Conservation (phyloP, 2,113 vertebrate species). For the Charadrius vociferus region DNA sequence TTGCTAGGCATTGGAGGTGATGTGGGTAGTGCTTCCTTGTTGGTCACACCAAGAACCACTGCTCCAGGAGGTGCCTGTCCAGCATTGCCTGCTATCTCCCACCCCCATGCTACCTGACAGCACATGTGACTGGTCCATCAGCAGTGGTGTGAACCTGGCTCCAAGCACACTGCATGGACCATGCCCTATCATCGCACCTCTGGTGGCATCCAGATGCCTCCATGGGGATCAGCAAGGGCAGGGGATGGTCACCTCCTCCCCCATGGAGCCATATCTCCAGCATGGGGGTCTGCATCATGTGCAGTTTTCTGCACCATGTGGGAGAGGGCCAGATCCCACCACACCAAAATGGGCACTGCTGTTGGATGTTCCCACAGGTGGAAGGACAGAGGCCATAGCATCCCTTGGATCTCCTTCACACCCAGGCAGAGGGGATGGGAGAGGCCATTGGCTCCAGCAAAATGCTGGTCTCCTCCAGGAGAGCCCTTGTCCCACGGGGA, state of each 20-base stretch:
- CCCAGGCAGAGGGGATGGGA: background rate
- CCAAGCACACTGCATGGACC: accelerated
- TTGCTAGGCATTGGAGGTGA: background rate
- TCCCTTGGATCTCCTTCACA: background rate
- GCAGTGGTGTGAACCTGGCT: background rate
- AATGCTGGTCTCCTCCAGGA: background rate
- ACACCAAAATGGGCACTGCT: background rate
- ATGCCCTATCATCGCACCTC: background rate
- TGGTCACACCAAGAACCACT: background rate
- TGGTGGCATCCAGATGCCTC: background rate
- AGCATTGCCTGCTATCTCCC: background rate
- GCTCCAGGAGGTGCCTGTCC: background rate
- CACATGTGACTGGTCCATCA: background rate
- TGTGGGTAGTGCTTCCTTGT: background rate
- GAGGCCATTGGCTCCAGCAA: background rate
- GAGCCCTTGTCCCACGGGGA: background rate
- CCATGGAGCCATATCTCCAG: background rate
- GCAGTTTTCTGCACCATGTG: background rate
- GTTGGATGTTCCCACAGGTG: background rate
- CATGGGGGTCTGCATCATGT: background rate
- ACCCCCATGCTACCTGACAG: background rate
- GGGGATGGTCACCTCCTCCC: background rate
- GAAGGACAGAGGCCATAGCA: background rate
- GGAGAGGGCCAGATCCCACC: background rate
- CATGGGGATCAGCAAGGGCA: background rate